A percentile compares a stretch with the other conserved stretches of the same genome.
Evolutionary conservation across 2,113 vertebrate genomes (phyloP).

Genomic region (Menura novaehollandiae): DNA sequence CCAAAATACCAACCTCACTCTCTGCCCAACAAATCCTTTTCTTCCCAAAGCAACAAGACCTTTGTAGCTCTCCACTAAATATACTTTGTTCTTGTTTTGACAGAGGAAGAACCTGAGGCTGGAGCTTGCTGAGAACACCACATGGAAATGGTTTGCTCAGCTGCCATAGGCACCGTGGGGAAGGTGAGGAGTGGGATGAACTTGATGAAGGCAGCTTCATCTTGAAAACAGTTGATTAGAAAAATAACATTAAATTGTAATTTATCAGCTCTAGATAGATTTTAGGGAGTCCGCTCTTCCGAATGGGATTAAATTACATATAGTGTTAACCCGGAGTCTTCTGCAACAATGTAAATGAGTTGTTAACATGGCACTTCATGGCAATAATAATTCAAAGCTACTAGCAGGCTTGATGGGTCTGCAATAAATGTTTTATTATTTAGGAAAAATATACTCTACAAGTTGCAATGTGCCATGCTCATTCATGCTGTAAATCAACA

Average conservation of each 20-base stretch:
- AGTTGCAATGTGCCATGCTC: conserved; percentile 73
- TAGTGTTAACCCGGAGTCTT: conserved; percentile 49
- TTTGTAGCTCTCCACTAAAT: not conserved
- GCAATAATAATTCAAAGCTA: conserved; percentile 73
- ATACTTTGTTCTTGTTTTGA: not conserved
- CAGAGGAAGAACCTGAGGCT: not conserved
- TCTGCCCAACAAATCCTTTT: not conserved
- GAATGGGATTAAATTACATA: conserved; percentile 65
- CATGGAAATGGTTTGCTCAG: not conserved
- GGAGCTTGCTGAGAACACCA: not conserved
- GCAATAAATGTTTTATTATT: conserved; percentile 82
- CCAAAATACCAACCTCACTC: not conserved
- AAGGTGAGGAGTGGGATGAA: not conserved
- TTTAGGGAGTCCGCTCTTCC: conserved; percentile 25
- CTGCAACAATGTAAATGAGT: conserved; percentile 69
- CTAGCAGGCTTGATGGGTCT: conserved; percentile 71
- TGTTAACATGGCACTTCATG: conserved; percentile 71
- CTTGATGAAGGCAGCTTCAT: not conserved
- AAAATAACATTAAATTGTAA: conserved; percentile 23
- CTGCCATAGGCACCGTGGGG: not conserved
- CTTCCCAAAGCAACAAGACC: not conserved
- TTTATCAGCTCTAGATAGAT: conserved; percentile 12
- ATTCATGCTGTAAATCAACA: conserved; percentile 82
- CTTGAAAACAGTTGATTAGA: not conserved
- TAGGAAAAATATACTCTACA: conserved; percentile 73